Percentiles rank a stretch among this genome's conserved stretches.
Evolutionary conservation across 1,140 invertebrate species (phyloP).

Genomic region (Aphis craccivora): DNA sequence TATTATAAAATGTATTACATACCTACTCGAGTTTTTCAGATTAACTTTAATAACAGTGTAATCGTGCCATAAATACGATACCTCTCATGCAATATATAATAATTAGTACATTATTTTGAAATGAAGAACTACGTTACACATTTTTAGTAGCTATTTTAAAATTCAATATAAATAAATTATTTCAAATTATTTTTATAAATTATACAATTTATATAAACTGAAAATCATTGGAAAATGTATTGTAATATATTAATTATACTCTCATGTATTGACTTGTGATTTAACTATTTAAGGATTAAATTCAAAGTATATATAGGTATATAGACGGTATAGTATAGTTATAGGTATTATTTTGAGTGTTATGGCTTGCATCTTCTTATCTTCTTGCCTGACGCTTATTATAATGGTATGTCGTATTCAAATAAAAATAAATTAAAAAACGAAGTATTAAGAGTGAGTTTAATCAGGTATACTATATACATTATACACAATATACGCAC

Average conservation of each 20-base stretch:
- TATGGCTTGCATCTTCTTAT: neutral
- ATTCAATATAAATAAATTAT: neutral
- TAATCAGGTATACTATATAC: too few relatives aligned
- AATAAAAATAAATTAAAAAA: neutral
- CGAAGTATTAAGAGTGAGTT: neutral
- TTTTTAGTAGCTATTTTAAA: too few relatives aligned
- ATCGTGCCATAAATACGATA: too few relatives aligned
- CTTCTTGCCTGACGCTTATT: neutral
- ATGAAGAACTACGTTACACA: too few relatives aligned
- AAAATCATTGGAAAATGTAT: too few relatives aligned
- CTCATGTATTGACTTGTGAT: neutral
- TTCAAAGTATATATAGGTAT: neutral
- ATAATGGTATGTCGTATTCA: neutral
- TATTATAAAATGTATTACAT: too few relatives aligned
- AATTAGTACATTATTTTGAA: too few relatives aligned
- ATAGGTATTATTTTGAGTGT: neutral
- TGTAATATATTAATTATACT: neutral
- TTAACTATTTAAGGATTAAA: neutral
- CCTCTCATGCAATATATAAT: too few relatives aligned
- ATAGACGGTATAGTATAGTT: neutral
- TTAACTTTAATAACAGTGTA: too few relatives aligned
- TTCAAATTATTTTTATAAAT: neutral
- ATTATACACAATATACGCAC: too few relatives aligned
- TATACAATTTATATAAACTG: neutral
- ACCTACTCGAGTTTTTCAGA: too few relatives aligned